These are phyloP conservation scores for Pseudonaja textilis DNA, from an alignment of 2,113 vertebrate species.

Conservation along the genomic window DNA sequence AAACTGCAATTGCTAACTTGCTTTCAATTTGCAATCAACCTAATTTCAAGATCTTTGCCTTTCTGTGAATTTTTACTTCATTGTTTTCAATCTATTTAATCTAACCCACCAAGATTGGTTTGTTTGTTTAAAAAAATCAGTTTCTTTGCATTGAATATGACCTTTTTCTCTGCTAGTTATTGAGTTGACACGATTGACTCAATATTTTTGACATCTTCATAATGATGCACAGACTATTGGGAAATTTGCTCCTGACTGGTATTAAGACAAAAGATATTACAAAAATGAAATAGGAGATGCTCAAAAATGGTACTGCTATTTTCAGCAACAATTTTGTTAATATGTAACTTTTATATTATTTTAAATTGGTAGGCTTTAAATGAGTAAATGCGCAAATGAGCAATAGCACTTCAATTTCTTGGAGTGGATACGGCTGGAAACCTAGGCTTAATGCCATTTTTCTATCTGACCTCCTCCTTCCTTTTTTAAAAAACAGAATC, in stretches of 20 bases:
- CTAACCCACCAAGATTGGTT: not conserved
- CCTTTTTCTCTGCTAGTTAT: not conserved
- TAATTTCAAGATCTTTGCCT: not conserved
- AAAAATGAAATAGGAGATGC: not conserved
- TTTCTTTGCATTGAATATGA: not conserved
- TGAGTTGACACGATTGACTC: not conserved
- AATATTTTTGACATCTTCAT: not conserved
- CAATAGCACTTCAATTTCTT: not conserved
- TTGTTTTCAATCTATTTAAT: not conserved
- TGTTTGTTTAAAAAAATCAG: not conserved
- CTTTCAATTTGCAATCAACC: not conserved
- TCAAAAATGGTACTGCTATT: not conserved
- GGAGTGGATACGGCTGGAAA: not conserved
- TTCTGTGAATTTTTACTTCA: not conserved
- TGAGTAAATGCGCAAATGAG: not conserved
- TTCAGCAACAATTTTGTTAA: not conserved
- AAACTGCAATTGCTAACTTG: not conserved
- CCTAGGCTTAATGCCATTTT: not conserved
- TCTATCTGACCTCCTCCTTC: slow-evolving; percentile 23
- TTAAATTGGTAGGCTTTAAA: not conserved
- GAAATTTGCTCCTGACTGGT: not conserved
- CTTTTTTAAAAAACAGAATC: slow-evolving; percentile 28
- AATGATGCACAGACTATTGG: not conserved
- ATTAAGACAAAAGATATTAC: not conserved
- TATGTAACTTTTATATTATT: not conserved